Evolutionary conservation across 1,140 invertebrate species (phyloP).

Genomic region (Pissodes strobi): DNA sequence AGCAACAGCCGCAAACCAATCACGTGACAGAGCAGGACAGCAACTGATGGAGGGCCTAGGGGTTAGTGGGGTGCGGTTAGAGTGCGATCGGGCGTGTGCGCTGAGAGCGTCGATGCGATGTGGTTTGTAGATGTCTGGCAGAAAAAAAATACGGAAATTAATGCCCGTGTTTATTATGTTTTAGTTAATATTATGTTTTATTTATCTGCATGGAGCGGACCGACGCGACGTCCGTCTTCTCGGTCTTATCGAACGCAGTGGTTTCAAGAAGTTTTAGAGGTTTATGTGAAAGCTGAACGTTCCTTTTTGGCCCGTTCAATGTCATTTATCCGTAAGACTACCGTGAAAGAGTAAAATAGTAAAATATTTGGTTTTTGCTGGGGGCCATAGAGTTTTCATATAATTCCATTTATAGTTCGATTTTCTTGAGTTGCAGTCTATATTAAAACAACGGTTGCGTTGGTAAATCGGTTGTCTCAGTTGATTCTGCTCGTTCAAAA

Average conservation of each 20-base stretch:
- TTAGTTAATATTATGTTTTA: neutral
- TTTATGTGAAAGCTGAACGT: no score
- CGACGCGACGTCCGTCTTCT: neutral
- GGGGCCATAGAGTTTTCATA: no score
- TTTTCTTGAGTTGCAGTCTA: no score
- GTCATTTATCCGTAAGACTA: no score
- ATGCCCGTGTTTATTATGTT: neutral
- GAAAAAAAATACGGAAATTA: neutral
- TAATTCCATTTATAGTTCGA: no score
- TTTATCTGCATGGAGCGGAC: neutral
- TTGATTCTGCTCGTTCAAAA: no score
- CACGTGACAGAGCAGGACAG: slow-evolving; percentile 36
- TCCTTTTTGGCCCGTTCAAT: no score
- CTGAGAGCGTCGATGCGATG: slow-evolving; percentile 4
- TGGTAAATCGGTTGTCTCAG: no score
- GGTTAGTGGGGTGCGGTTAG: neutral
- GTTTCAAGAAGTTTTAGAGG: no score
- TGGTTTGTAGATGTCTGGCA: neutral
- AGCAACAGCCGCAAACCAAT: slow-evolving; percentile 26
- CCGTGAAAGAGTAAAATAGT: no score
- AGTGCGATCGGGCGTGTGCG: neutral
- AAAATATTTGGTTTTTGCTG: no score
- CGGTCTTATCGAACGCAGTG: neutral
- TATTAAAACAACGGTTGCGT: no score
- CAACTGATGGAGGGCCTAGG: slow-evolving; percentile 31